Percentiles rank a stretch among this genome's conserved stretches.
These are phyloP conservation scores for Hermaeophaga mercurialis DNA, from an alignment of 2,888 invertebrate species.

Conservation along the genomic window DNA sequence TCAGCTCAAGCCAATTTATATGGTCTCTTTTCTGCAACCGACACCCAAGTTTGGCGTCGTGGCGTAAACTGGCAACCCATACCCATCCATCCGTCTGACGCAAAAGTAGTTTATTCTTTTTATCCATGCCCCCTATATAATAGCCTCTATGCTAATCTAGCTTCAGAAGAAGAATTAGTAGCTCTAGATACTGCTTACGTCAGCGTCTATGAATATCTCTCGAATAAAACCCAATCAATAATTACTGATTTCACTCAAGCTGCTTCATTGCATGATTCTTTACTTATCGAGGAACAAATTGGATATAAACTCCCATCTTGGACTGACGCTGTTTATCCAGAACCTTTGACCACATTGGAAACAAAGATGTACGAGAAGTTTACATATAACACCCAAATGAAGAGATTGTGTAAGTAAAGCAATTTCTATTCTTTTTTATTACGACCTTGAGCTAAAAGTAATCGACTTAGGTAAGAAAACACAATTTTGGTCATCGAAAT, in stretches of 20 bases:
- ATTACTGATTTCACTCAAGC: neutral
- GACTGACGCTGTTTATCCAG: slow-evolving; percentile 27
- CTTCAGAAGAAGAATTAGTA: slow-evolving; percentile 38
- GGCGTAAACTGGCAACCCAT: slow-evolving; percentile 72
- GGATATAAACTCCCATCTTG: slow-evolving; percentile 24
- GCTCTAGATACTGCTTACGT: slow-evolving; percentile 62
- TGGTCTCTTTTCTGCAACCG: slow-evolving; percentile 68
- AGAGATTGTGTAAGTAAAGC: slow-evolving; percentile 22
- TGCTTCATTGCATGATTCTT: slow-evolving; percentile 6
- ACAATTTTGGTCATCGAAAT: too few species aligned
- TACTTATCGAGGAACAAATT: slow-evolving; percentile 24
- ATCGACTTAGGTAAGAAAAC: too few species aligned
- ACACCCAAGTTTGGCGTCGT: slow-evolving; percentile 63
- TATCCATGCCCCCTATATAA: slow-evolving; percentile 1
- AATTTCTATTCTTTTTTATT: neutral
- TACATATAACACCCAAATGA: slow-evolving; percentile 10
- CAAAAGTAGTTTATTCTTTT: slow-evolving; percentile 51
- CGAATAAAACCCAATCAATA: slow-evolving; percentile 9
- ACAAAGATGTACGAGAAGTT: slow-evolving; percentile 5
- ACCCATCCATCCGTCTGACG: slow-evolving; percentile 67
- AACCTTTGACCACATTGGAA: slow-evolving; percentile 17
- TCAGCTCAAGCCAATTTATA: slow-evolving; percentile 79
- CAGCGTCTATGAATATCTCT: slow-evolving; percentile 55
- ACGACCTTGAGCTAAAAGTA: too few species aligned
- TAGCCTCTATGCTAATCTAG: neutral